Percentiles rank a stretch among this genome's conserved stretches.
Evolutionary conservation across 2,888 invertebrate species (phyloP).

Genomic region (Euzophera pinguis): DNA sequence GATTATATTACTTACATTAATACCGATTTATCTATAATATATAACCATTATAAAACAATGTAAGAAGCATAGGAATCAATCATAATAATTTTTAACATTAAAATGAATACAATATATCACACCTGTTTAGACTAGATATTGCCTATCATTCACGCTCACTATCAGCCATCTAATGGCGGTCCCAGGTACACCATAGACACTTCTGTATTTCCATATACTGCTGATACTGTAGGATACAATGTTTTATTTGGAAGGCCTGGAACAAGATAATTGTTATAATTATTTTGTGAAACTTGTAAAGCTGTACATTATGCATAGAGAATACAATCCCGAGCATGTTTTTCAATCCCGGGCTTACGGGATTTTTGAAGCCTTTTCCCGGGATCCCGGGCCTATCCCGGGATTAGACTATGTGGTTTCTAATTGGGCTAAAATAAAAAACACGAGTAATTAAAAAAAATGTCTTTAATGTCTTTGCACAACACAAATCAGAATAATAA

Average conservation of each 20-base stretch:
- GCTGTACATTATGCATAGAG: too few relatives aligned
- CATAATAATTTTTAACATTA: background rate
- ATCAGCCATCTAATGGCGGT: constrained; percentile 96
- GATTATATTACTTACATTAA: background rate
- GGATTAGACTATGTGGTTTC: too few relatives aligned
- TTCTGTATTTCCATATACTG: constrained; percentile 99
- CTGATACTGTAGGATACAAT: constrained; percentile 97
- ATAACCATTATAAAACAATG: background rate
- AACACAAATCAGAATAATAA: too few relatives aligned
- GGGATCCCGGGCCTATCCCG: too few relatives aligned
- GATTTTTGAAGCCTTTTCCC: too few relatives aligned
- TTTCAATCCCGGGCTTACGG: too few relatives aligned
- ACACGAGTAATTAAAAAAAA: too few relatives aligned
- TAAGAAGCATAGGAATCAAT: constrained; percentile 4
- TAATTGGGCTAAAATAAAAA: too few relatives aligned
- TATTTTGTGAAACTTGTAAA: too few relatives aligned
- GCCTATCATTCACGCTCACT: constrained; percentile 22
- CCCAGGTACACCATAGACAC: constrained; percentile 99
- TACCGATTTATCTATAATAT: background rate
- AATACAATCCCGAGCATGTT: too few relatives aligned
- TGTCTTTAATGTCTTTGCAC: too few relatives aligned
- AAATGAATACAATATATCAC: constrained; percentile 14
- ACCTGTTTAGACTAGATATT: constrained; percentile 23
- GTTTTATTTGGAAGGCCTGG: constrained; percentile 94
- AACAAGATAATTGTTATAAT: too few relatives aligned